phyloP scores from a whole-genome alignment of 30 jellyfish, hydroid and myxozoan species.

The Cassiopea andromeda region DNA sequence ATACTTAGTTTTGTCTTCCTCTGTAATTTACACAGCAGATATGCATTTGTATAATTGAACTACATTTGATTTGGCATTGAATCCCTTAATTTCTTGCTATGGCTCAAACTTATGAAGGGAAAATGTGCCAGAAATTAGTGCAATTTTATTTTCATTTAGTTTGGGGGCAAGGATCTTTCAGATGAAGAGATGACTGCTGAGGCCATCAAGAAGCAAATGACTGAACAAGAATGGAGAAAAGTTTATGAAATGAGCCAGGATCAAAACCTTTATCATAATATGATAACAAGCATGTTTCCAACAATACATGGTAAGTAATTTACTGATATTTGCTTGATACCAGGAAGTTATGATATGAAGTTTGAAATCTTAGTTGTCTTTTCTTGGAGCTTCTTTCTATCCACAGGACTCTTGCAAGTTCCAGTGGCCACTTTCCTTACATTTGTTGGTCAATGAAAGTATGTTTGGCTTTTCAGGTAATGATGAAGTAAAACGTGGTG shows the following conservation, averaged over 20 bases:
- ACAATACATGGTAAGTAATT: conserved; percentile 92
- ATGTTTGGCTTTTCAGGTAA: conserved; percentile 63
- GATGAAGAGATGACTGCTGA: conserved; percentile 99
- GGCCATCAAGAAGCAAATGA: conserved; percentile 96
- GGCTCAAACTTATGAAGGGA: too few relatives aligned
- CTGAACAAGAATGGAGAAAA: conserved; percentile 98
- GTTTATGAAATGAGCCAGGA: conserved; percentile 99
- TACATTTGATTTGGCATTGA: too few relatives aligned
- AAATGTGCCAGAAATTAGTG: too few relatives aligned
- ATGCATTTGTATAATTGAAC: too few relatives aligned
- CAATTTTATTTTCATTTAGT: conserved; percentile 22
- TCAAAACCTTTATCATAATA: conserved; percentile 85
- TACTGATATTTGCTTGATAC: background rate
- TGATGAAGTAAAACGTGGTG: conserved; percentile 99
- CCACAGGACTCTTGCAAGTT: too few relatives aligned
- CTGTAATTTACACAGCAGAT: too few relatives aligned
- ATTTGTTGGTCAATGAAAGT: too few relatives aligned
- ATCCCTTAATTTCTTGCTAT: too few relatives aligned
- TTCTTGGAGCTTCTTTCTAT: background rate
- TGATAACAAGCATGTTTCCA: conserved; percentile 99
- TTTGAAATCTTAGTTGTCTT: too few relatives aligned
- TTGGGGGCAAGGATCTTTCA: conserved; percentile 98
- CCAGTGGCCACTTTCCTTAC: too few relatives aligned
- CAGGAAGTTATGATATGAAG: too few relatives aligned
- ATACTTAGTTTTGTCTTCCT: too few relatives aligned